phyloP scores from a whole-genome alignment of 2,113 vertebrate genomes.

The Myiopsitta monachus region DNA sequence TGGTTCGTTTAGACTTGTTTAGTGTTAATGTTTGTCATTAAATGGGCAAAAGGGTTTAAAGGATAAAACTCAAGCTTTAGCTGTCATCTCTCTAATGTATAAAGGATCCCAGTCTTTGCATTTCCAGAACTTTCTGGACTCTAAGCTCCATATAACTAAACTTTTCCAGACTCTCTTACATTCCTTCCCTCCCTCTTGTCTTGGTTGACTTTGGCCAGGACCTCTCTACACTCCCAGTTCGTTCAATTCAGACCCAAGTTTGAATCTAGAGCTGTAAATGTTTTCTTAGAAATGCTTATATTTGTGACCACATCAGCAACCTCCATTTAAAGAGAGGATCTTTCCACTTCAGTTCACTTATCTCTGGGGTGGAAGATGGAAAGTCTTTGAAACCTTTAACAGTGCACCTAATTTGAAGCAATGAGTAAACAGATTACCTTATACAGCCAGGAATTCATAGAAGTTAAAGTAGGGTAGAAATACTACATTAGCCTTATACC shows the following conservation, averaged over 20 bases:
- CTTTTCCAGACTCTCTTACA: constrained; percentile 24
- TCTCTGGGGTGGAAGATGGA: not conserved
- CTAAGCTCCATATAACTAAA: not conserved
- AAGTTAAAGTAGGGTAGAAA: not conserved
- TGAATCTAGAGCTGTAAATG: not conserved
- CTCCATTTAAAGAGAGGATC: not conserved
- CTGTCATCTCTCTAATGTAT: not conserved
- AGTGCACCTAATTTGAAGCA: not conserved
- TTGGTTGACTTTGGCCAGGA: constrained; percentile 45
- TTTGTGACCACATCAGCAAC: not conserved
- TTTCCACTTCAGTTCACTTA: not conserved
- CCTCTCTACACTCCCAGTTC: not conserved
- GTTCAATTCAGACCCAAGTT: not conserved
- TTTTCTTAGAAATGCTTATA: not conserved
- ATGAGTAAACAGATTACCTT: not conserved
- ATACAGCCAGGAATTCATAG: not conserved
- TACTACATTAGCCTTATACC: not conserved
- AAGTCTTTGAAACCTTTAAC: not conserved
- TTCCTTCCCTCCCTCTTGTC: constrained; percentile 10
- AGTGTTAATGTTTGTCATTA: not conserved
- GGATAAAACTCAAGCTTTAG: not conserved
- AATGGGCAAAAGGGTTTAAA: not conserved
- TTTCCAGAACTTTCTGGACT: not conserved
- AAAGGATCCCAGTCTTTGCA: not conserved
- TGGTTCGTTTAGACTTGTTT: not conserved